Evolutionary conservation across 1,140 invertebrate genomes (phyloP).

Genomic region (Sinonovacula constricta): DNA sequence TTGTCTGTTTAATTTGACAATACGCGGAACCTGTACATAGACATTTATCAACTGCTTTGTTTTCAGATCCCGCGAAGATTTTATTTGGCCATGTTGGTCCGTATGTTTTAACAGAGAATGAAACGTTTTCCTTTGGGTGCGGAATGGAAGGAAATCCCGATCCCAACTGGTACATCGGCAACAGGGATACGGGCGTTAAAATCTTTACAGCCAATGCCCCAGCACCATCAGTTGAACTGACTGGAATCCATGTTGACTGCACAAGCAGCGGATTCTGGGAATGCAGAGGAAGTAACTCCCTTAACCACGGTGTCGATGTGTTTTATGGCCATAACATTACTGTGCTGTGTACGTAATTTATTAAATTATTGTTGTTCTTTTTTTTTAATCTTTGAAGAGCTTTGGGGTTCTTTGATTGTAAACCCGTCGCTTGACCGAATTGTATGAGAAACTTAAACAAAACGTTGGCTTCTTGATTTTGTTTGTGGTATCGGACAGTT

Average conservation of each 20-base stretch:
- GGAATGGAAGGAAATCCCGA: neutral
- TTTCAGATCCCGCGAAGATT: neutral
- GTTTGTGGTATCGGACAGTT: too few relatives aligned
- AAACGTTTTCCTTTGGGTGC: neutral
- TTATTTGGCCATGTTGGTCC: neutral
- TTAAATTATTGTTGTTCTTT: too few relatives aligned
- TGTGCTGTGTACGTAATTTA: too few relatives aligned
- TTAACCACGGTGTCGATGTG: neutral
- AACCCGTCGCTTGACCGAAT: too few relatives aligned
- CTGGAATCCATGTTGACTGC: neutral
- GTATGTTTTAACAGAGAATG: neutral
- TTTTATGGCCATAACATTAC: too few relatives aligned
- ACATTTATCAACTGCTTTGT: too few relatives aligned
- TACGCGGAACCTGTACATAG: too few relatives aligned
- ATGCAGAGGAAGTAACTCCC: neutral
- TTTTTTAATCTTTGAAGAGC: too few relatives aligned
- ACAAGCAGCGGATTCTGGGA: neutral
- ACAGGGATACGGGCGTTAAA: neutral
- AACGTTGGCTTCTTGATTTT: too few relatives aligned
- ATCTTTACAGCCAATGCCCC: neutral
- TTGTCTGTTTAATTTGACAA: too few relatives aligned
- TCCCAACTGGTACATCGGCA: neutral
- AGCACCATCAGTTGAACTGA: neutral
- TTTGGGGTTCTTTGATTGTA: too few relatives aligned
- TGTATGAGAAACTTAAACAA: too few relatives aligned